Conservation (phyloP, 2,888 invertebrate genomes). For the Lithosia quadra region DNA sequence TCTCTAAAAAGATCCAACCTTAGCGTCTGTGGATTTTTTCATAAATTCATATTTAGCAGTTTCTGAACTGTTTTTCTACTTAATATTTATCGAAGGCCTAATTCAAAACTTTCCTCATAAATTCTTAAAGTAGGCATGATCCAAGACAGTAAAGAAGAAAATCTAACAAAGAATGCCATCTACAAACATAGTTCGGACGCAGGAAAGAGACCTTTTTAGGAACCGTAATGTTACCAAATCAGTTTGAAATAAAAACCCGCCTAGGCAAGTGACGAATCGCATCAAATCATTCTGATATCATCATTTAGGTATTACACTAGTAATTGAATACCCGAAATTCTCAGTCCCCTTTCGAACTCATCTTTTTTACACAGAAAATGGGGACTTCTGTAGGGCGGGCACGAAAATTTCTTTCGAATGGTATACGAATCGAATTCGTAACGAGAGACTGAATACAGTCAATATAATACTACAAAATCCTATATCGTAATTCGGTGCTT, state of each 20-base stretch:
- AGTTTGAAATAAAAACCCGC: conserved; percentile 55
- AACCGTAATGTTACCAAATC: conserved; percentile 53
- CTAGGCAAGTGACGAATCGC: conserved; percentile 56
- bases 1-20: conserved; percentile 26
- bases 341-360: conserved; percentile 33
- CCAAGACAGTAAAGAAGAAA: conserved; percentile 28
- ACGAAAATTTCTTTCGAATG: no score
- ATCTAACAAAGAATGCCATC: conserved; percentile 47
- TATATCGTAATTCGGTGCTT: no score
- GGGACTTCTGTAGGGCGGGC: no score
- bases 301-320: conserved; percentile 37
- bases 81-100: conserved; percentile 36
- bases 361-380: no score
- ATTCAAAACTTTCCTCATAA: conserved; percentile 23
- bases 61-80: conserved; percentile 27
- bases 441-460: no score
- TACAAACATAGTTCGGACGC: conserved; percentile 46
- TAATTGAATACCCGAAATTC: conserved; percentile 36
- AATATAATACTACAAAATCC: no score
- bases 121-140: conserved; percentile 17
- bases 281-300: conserved; percentile 44
- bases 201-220: conserved; percentile 62
- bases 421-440: no score
- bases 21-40: conserved; percentile 22
- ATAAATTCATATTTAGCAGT: conserved; percentile 29